Evolutionary conservation across 1,140 invertebrate species (phyloP), one percentile per base, ranked within the genome.

Genomic region (Pentalonia nigronervosa): DNA sequence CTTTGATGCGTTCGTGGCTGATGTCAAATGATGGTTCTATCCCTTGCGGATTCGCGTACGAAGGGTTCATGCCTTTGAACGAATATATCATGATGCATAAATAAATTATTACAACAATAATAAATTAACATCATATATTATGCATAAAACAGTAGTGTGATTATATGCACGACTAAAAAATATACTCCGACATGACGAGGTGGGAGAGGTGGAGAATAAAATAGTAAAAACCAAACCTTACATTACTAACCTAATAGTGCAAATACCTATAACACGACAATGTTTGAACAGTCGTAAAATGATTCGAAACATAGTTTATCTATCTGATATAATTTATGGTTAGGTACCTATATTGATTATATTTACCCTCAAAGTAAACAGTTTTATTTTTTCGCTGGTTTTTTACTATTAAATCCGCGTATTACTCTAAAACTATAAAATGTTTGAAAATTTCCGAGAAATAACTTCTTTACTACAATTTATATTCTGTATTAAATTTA

Each of bases 11-110:
- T 89, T 96, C 95, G 94, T 97, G 96, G 0, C 96, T 97, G 83
- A 97, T 96, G 94, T 97, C 97, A 93, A 97, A 97, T 60, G 94
- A 91, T 95, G 95, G 94, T 95, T 94, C 84, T 7, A 92, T 84
- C 8, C 91, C 91, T 93, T 93, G 91, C 2, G 91, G 81, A 30
- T 53, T 93, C 34, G 91, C 67, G 34, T 84, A 93, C 9, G 91
- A 86, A n/a, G 91, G 91, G 11, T 45, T 93, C 48, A n/a, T 67
- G 25, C 81, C 91, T 93, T 84, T 86, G 0, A 21, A 83, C 50
- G 48, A 50, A 88, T 50, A 50, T n/a, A 50, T 17, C 30, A n/a
- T 76, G 30, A 76, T 4, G 14, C 14, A n/a, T 76, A 76, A 76
- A 76, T 76, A 76, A 76, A 76, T 76, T 17, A n/a, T 76, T n/a